phyloP scores from a whole-genome alignment of 2,888 invertebrate species.

The Lepidochitona cinerea region DNA sequence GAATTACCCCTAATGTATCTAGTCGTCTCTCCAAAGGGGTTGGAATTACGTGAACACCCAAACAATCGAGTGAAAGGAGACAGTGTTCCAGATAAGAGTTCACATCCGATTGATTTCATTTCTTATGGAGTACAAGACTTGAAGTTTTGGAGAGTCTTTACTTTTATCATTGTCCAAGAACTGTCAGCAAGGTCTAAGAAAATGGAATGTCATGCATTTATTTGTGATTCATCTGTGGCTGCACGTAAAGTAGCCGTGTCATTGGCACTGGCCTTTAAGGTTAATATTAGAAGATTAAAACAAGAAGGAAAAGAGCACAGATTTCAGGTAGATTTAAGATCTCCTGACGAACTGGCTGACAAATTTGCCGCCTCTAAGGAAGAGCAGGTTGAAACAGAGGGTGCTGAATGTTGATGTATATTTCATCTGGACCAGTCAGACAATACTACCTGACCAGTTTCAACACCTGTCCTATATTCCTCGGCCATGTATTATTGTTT shows the following conservation, averaged over 20 bases:
- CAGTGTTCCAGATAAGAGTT: constrained; percentile 35
- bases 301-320: constrained; percentile 51
- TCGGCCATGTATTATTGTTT: no score
- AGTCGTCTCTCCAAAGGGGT: constrained; percentile 59
- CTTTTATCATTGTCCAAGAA: constrained; percentile 67
- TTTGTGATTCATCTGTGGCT: constrained; percentile 60
- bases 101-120: constrained; percentile 67
- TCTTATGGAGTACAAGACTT: constrained; percentile 70
- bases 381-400: background rate
- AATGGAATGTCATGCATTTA: constrained; percentile 65
- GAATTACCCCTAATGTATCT: constrained; percentile 66
- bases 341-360: constrained; percentile 56
- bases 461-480: no score
- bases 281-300: constrained; percentile 51
- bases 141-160: constrained; percentile 66
- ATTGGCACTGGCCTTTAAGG: constrained; percentile 52
- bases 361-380: constrained; percentile 17
- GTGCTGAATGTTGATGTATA: background rate
- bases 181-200: constrained; percentile 54
- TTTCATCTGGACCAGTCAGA: no score
- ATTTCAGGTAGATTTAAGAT: constrained; percentile 58
- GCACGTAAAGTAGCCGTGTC: constrained; percentile 60
- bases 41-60: constrained; percentile 59
- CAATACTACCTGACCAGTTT: no score
- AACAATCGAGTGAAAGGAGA: constrained; percentile 49